A percentile compares a stretch with the other conserved stretches of the same genome.
These are phyloP conservation scores for Sarcophaga peregrina DNA, from an alignment of 1,140 invertebrate species.

Conservation along the genomic window DNA sequence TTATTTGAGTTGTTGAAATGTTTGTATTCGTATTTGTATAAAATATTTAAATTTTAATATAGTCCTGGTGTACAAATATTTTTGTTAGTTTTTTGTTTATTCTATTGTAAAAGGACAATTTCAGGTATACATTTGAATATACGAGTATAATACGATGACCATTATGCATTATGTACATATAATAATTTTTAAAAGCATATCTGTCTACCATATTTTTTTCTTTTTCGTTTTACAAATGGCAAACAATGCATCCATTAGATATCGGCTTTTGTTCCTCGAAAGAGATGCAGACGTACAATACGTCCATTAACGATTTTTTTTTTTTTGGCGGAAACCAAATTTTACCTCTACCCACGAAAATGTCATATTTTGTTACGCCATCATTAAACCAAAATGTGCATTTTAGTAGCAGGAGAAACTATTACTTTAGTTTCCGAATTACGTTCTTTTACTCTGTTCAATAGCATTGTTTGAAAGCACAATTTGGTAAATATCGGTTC, in stretches of 20 bases:
- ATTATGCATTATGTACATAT: not conserved
- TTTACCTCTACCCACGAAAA: too few species aligned
- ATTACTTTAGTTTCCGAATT: too few species aligned
- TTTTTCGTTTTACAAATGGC: not conserved
- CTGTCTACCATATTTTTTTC: too few species aligned
- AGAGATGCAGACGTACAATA: not conserved
- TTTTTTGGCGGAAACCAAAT: not conserved
- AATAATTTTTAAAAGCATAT: constrained; percentile 11
- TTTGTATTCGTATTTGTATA: not conserved
- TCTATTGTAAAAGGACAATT: too few species aligned
- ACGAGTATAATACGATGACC: not conserved
- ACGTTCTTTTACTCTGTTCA: too few species aligned
- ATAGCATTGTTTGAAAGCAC: too few species aligned
- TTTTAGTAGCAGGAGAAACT: too few species aligned
- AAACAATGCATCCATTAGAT: constrained; percentile 17
- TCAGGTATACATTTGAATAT: too few species aligned
- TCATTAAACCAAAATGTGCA: too few species aligned
- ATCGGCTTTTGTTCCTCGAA: not conserved
- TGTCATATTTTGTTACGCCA: too few species aligned
- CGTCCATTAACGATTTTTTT: constrained; percentile 5
- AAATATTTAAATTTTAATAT: constrained; percentile 22
- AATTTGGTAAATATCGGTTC: too few species aligned
- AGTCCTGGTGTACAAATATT: not conserved
- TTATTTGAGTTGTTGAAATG: not conserved
- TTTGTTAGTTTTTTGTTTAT: too few species aligned